Base-by-base conservation (phyloP, 2,888 invertebrate genomes). In the Autographa gamma region DNA sequence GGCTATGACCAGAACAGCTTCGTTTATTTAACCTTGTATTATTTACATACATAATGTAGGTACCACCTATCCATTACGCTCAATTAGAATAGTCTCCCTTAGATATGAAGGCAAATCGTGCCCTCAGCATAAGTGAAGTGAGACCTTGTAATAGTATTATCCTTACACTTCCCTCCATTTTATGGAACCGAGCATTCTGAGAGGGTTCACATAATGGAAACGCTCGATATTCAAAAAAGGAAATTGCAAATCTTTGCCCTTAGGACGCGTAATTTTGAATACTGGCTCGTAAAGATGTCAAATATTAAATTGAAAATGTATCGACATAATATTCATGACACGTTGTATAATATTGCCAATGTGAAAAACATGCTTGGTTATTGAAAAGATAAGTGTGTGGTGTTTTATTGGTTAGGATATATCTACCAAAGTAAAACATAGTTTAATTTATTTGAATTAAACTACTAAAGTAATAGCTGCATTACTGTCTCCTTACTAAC, bases 141-240 rank as follows among this genome's bases (percentile, higher is more conserved):
- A 70, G 77, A 82, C 65, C 69, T 73, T 76, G 76, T 87, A 85
- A 85, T 74, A 76, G 76, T 83, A 86, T 90, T 87, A 88, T 90
- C 86, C 86, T 88, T 85, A 88, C 86, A 88, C 88, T 87, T 87
- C 79, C 84, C 71, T 79, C 74, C 79, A 82, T 84, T 85, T 87
- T 85, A 84, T 84, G 81, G 66, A 41, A 66, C 77, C 70, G 77
- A 77, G 73, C 85, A 79, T 82, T 80, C 79, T 74, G 76, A 74
- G 64, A 71, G 82, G 83, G 80, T 79, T 80, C 73, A 77, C 77
- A 81, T 88, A 89, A 89, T 86, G 79, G 88, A 87, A 86, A 85
- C 81, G 85, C 85, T 89, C 83, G 83, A 85, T 79, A 77, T 83
- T 84, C 83, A 63, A 74, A 72, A 80, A 87, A 79, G 84, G 81